phyloP scores from a whole-genome alignment of 1,140 invertebrate genomes.

The Sinella curviseta region DNA sequence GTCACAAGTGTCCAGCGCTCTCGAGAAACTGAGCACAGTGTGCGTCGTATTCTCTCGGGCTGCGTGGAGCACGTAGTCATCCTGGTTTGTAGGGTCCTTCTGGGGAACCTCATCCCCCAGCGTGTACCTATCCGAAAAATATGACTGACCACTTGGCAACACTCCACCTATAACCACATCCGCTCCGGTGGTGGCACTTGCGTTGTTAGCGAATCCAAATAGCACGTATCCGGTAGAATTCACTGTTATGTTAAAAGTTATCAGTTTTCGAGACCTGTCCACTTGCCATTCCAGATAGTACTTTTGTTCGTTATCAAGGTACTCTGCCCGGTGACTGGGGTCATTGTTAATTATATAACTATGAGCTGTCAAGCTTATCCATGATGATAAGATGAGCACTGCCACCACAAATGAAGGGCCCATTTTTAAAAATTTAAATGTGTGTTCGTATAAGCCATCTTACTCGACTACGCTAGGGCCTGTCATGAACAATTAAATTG shows the following conservation, averaged over 20 bases:
- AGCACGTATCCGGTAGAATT: background rate
- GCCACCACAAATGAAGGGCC: too few species aligned
- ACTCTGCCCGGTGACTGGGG: background rate
- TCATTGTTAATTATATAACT: background rate
- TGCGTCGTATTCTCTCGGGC: background rate
- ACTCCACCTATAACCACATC: conserved; percentile 8
- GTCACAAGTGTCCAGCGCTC: background rate
- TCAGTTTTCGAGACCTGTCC: background rate
- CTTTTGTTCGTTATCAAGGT: background rate
- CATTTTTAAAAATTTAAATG: too few species aligned
- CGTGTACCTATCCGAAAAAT: conserved; percentile 2
- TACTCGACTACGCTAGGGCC: too few species aligned
- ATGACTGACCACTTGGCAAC: background rate
- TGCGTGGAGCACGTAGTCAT: background rate
- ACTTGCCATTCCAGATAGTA: background rate
- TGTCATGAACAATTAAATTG: too few species aligned
- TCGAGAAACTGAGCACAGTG: background rate
- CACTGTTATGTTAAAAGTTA: background rate
- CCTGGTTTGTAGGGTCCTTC: background rate
- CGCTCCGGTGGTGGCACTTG: background rate
- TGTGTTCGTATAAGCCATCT: too few species aligned
- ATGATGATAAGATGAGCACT: too few species aligned
- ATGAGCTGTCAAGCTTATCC: too few species aligned
- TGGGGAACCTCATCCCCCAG: background rate
- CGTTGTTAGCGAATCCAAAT: background rate